phyloP scores from a whole-genome alignment of 1,140 invertebrate genomes.

The Gryllus bimaculatus region DNA sequence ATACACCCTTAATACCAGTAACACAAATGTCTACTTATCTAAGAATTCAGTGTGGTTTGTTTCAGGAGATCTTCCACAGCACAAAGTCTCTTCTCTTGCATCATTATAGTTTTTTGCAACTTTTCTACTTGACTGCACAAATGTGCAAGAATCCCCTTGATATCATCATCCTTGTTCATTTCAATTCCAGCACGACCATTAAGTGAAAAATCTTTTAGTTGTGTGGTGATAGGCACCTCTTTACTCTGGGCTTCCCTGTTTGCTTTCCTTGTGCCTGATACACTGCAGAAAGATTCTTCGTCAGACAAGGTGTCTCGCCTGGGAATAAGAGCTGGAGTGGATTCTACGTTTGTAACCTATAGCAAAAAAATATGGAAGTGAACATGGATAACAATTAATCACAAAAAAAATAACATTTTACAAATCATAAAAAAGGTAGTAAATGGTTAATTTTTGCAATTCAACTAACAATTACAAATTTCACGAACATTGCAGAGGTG shows the following conservation, averaged over 20 bases:
- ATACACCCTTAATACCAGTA: too few species aligned
- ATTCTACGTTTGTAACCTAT: too few species aligned
- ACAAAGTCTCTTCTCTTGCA: not conserved
- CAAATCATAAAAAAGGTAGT: too few species aligned
- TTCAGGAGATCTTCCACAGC: not conserved
- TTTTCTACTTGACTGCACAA: not conserved
- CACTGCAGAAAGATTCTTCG: not conserved
- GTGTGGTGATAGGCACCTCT: not conserved
- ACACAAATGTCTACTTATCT: too few species aligned
- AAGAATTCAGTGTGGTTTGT: not conserved
- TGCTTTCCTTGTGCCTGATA: not conserved
- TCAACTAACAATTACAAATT: too few species aligned
- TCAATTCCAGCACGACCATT: not conserved
- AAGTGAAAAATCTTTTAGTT: not conserved
- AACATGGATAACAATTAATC: too few species aligned
- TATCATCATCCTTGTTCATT: not conserved
- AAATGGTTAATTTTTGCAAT: too few species aligned
- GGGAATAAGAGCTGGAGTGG: not conserved
- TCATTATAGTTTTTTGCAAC: not conserved
- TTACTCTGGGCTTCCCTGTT: not conserved
- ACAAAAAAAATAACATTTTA: too few species aligned
- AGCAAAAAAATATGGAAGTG: too few species aligned
- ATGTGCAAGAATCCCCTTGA: not conserved
- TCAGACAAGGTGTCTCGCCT: not conserved
- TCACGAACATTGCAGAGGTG: too few species aligned